phyloP scores from a whole-genome alignment of 2,888 invertebrate genomes.

The Scaptomyza reducta region DNA sequence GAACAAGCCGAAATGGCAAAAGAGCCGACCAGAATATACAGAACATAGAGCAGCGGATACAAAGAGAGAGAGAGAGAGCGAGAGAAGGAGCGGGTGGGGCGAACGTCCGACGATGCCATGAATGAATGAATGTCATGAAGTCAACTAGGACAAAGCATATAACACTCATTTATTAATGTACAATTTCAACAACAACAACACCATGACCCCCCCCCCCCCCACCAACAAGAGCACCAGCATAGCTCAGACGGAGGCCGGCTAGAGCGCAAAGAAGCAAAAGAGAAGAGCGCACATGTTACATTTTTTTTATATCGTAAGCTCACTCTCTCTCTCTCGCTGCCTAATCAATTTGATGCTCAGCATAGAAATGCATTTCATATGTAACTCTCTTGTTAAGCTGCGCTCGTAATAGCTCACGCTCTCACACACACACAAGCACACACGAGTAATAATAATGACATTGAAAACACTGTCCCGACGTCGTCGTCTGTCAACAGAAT shows the following conservation, averaged over 20 bases:
- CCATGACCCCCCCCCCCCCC: slow-evolving; percentile 18
- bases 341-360: slow-evolving; percentile 61
- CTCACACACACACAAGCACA: slow-evolving; percentile 9
- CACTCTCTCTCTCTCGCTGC: slow-evolving; percentile 36
- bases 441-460: slow-evolving; percentile 68
- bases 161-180: slow-evolving; percentile 79
- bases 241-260: slow-evolving; percentile 48
- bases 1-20: slow-evolving; percentile 33
- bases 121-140: slow-evolving; percentile 80
- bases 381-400: slow-evolving; percentile 39
- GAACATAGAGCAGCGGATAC: slow-evolving; percentile 1
- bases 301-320: slow-evolving; percentile 50
- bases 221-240: slow-evolving; percentile 10
- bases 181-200: slow-evolving; percentile 63
- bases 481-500: slow-evolving; percentile 67
- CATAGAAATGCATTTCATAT: slow-evolving; percentile 48
- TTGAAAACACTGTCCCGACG: slow-evolving; percentile 59
- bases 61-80: background rate
- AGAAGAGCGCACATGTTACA: slow-evolving; percentile 44
- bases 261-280: slow-evolving; percentile 26
- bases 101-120: slow-evolving; percentile 56
- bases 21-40: slow-evolving; percentile 39
- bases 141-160: slow-evolving; percentile 79
- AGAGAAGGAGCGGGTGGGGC: slow-evolving; percentile 1
- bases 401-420: slow-evolving; percentile 13